phyloP scores from a whole-genome alignment of 2,113 vertebrate genomes.

The Limnothrissa miodon region DNA sequence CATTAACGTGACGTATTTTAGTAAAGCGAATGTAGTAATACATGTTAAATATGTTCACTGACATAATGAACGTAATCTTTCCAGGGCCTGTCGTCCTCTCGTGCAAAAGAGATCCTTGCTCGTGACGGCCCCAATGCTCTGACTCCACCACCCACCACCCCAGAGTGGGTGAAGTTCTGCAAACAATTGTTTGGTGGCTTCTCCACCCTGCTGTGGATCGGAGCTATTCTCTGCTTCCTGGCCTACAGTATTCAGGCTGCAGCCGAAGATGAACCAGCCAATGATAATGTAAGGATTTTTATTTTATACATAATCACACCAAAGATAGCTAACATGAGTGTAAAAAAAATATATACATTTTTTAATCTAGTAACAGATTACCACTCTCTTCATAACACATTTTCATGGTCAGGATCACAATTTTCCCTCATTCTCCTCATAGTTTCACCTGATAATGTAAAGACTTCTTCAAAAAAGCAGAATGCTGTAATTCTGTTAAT shows the following conservation, averaged over 20 bases:
- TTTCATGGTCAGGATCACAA: slow-evolving; percentile 14
- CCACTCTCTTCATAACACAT: too few relatives aligned
- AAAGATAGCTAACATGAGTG: background rate
- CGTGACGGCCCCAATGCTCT: slow-evolving; percentile 92
- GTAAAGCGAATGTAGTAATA: too few relatives aligned
- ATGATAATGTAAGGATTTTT: slow-evolving; percentile 83
- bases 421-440: slow-evolving; percentile 21
- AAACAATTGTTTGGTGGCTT: slow-evolving; percentile 95
- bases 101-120: slow-evolving; percentile 87
- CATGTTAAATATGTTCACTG: too few relatives aligned
- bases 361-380: slow-evolving; percentile 15
- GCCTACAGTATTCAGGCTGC: slow-evolving; percentile 83
- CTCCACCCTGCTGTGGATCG: slow-evolving; percentile 94
- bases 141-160: slow-evolving; percentile 91
- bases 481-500: too few relatives aligned
- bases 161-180: slow-evolving; percentile 97
- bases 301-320: background rate
- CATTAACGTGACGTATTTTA: too few relatives aligned
- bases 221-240: slow-evolving; percentile 91
- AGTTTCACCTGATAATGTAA: too few relatives aligned
- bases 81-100: slow-evolving; percentile 80
- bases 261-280: slow-evolving; percentile 77
- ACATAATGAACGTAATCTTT: background rate
- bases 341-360: too few relatives aligned
- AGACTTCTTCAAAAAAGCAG: too few relatives aligned